Evolutionary conservation across 2,888 invertebrate species (phyloP).

Genomic region (Smittia aterrima): DNA sequence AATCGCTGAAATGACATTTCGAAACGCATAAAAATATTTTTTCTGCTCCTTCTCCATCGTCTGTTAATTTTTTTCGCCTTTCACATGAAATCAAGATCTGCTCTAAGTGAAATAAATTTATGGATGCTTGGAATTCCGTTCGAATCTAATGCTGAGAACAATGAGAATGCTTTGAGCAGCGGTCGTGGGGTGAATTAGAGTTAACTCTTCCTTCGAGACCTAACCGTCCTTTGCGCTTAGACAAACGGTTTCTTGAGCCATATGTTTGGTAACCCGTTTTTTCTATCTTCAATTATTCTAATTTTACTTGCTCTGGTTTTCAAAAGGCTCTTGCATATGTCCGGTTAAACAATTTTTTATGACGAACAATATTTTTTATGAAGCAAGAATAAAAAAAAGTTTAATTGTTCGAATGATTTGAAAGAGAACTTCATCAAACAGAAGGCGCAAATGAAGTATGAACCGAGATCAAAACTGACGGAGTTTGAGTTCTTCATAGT

Average conservation of each 20-base stretch:
- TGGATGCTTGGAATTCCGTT: conserved; percentile 32
- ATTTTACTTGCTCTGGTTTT: conserved; percentile 27
- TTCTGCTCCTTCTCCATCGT: background rate
- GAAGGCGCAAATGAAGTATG: background rate
- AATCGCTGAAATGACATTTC: conserved; percentile 34
- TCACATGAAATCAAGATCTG: conserved; percentile 8
- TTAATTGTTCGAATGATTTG: background rate
- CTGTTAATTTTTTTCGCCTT: conserved; percentile 30
- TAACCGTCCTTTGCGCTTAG: background rate
- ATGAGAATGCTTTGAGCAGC: background rate
- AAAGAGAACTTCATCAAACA: background rate
- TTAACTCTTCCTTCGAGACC: background rate
- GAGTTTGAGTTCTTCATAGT: too few species aligned
- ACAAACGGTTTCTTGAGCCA: conserved; percentile 33
- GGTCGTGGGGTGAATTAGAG: conserved; percentile 31
- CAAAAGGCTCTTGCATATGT: conserved; percentile 30
- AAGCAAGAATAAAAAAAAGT: background rate
- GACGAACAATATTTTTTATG: conserved; percentile 2
- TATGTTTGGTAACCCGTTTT: conserved; percentile 36
- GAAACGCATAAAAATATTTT: conserved; percentile 5
- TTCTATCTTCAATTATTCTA: conserved; percentile 25
- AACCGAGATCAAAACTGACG: background rate
- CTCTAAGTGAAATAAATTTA: conserved; percentile 14
- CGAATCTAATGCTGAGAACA: background rate
- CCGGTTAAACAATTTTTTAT: conserved; percentile 13